These are phyloP conservation scores for Eilema griseolum DNA, from an alignment of 2,888 invertebrate species.

Conservation along the genomic window DNA sequence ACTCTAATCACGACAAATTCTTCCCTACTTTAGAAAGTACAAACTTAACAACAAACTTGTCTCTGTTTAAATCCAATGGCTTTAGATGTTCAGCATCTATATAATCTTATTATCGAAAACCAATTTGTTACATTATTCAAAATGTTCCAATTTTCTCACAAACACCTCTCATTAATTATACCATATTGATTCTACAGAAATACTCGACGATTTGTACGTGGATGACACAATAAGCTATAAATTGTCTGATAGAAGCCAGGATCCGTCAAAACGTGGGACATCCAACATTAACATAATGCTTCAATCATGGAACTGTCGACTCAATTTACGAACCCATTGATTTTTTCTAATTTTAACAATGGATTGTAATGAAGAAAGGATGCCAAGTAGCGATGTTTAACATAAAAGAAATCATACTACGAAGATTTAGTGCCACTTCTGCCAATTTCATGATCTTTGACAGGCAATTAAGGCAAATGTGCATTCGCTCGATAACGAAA, in stretches of 20 bases:
- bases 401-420: background rate
- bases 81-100: background rate
- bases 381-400: background rate
- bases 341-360: constrained; percentile 27
- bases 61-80: background rate
- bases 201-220: constrained; percentile 33
- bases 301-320: constrained; percentile 37
- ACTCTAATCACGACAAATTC: too few relatives aligned
- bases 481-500: background rate
- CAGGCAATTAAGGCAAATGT: background rate
- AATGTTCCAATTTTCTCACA: constrained; percentile 3
- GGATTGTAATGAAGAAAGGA: constrained; percentile 27
- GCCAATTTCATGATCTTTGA: background rate
- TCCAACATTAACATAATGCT: constrained; percentile 49
- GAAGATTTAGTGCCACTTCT: background rate
- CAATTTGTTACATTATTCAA: background rate
- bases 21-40: too few relatives aligned
- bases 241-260: constrained; percentile 45
- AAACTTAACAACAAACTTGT: background rate
- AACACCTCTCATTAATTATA: constrained; percentile 42
- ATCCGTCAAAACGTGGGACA: constrained; percentile 51
- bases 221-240: constrained; percentile 49
- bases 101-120: background rate
- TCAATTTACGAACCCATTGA: constrained; percentile 41
- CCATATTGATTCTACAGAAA: constrained; percentile 34